Evolutionary conservation across 2,888 invertebrate species (phyloP).

Genomic region (Steinernema scapterisci): DNA sequence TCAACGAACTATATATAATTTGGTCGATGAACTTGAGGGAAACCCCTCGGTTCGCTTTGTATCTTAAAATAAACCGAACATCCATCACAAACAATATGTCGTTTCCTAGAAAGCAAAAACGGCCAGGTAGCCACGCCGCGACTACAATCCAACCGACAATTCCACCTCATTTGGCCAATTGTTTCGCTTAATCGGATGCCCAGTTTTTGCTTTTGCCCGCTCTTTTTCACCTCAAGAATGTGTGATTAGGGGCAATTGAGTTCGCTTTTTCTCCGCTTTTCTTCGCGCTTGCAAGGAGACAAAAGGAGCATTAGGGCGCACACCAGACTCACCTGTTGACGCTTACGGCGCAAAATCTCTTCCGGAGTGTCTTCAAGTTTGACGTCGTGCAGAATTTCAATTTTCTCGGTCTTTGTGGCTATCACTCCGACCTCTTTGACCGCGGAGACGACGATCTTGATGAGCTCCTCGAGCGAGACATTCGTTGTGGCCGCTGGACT

Average conservation of each 20-base stretch:
- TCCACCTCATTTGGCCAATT: too few species aligned
- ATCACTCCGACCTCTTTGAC: constrained; percentile 45
- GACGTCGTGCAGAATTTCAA: too few species aligned
- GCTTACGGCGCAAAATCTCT: constrained; percentile 57
- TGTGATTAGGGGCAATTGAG: constrained; percentile 7
- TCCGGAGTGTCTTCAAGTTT: constrained; percentile 50
- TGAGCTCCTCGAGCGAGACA: constrained; percentile 54
- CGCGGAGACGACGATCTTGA: constrained; percentile 56
- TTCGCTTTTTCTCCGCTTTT: background rate
- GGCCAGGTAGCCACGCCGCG: constrained; percentile 12
- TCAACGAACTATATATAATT: too few species aligned
- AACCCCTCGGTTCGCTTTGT: too few species aligned
- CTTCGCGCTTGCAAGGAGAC: constrained; percentile 13
- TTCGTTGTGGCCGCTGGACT: background rate
- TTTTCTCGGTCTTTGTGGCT: background rate
- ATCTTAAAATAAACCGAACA: too few species aligned
- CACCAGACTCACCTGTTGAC: constrained; percentile 49
- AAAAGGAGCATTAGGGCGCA: background rate
- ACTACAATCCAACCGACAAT: too few species aligned
- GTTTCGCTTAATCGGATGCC: too few species aligned
- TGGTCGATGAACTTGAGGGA: too few species aligned
- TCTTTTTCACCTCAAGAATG: background rate
- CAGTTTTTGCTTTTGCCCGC: too few species aligned
- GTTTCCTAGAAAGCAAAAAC: constrained; percentile 17
- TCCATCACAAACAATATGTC: too few species aligned